Base-by-base conservation (phyloP, 2,888 invertebrate species). In the Psococerastis gibbosa region DNA sequence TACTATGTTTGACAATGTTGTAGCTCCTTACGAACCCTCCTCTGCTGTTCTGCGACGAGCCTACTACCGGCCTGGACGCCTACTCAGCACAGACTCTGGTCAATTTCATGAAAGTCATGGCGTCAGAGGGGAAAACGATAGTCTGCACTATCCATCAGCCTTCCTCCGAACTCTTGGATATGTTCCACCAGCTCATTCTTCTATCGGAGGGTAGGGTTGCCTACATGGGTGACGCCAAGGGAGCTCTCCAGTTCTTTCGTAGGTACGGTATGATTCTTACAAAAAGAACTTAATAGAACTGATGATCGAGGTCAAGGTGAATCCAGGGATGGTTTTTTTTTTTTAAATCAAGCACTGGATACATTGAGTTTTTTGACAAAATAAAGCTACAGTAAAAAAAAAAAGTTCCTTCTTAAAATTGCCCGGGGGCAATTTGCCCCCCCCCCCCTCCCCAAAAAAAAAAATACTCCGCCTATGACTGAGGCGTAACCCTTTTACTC, bases 101-200 rank as follows among this genome's bases (percentile, higher is more conserved):
- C 45, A 66, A 69, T 4, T 69, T 80, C 42, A 69, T 85, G 54
- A 71, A 75, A 22, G 65, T 68, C 48, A 73, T 81, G 57, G 76
- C 83, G 0, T 68, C 69, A 22, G 27, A 33, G 13, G 85, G 87
- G 15, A 82, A 82, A 61, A 88, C 89, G 0, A 78, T 94, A 31
- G 66, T 92, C 44, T 88, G 88, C 57, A 92, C 92, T 16, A 92
- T 94, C 52, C 94, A 94, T 61, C 92, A 94, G 62, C 92, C 94
- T 0, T 85, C 85, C 3, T 84, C 85, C 0, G 83, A 87, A 53
- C 64, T 85, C 45, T 87, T 88, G 60, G 74, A 78, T 2, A 71
- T 82, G 64, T 92, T 92, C 56, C 78, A 87, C 55, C 71, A 73
- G 49, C 63, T 78, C 13, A 73, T 92, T 48, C 62, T 94, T 33